These are phyloP conservation scores for Glaucopsyche alexis DNA, from an alignment of 2,888 invertebrate species.

Conservation along the genomic window DNA sequence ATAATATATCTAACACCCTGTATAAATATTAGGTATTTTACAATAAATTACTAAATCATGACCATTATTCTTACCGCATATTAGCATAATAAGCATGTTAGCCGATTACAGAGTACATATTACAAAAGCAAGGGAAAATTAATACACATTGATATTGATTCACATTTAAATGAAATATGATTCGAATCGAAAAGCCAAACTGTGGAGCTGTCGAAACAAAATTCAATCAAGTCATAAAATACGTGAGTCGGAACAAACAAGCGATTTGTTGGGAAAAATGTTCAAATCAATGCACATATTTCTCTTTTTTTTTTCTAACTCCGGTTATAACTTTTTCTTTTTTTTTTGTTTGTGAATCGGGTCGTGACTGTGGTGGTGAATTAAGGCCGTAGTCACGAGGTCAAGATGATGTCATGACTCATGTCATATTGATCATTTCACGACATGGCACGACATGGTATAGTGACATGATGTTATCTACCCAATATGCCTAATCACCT, in stretches of 20 bases:
- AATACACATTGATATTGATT: neutral
- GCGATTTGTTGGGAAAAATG: slow-evolving; percentile 42
- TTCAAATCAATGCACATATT: slow-evolving; percentile 45
- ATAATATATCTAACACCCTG: too few relatives aligned
- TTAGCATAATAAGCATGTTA: too few relatives aligned
- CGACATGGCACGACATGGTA: neutral
- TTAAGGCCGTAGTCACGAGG: neutral
- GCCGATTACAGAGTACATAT: neutral
- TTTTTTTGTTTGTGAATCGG: slow-evolving; percentile 13
- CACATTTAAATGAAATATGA: slow-evolving; percentile 20
- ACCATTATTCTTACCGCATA: too few relatives aligned
- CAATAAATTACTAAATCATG: too few relatives aligned
- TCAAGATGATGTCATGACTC: neutral
- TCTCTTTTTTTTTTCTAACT: slow-evolving; percentile 31
- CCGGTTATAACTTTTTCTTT: slow-evolving; percentile 16
- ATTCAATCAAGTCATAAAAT: slow-evolving; percentile 53
- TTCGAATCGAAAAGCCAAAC: slow-evolving; percentile 9
- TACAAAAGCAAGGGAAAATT: neutral
- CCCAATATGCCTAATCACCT: neutral
- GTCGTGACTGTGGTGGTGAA: slow-evolving; percentile 24
- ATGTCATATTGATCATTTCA: neutral
- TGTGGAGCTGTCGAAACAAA: slow-evolving; percentile 37
- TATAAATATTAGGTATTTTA: too few relatives aligned
- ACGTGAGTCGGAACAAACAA: slow-evolving; percentile 45
- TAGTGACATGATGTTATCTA: neutral